phyloP scores from a whole-genome alignment of 2,888 invertebrate species.

The Priocnemis perturbator region DNA sequence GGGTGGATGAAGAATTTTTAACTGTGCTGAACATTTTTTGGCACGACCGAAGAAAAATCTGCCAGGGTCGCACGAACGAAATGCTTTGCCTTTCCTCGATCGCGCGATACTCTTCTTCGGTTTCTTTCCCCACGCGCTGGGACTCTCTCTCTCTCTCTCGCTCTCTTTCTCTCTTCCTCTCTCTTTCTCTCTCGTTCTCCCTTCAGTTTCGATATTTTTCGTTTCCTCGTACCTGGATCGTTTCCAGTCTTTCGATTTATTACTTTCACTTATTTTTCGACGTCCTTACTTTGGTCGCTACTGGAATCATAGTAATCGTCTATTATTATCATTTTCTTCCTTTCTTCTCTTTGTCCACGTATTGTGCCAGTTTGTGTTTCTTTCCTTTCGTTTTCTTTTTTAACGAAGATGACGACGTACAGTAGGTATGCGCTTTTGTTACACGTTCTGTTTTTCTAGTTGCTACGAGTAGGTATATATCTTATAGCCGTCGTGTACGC shows the following conservation, averaged over 20 bases:
- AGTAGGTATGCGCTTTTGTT: constrained; percentile 54
- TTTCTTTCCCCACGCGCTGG: too few species aligned
- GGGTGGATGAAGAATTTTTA: too few species aligned
- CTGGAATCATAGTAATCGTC: too few species aligned
- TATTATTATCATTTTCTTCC: too few species aligned
- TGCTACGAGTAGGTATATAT: constrained; percentile 47
- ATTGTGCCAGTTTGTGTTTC: constrained; percentile 4
- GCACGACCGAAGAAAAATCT: constrained; percentile 3
- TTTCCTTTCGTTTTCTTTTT: constrained; percentile 7
- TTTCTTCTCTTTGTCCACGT: constrained; percentile 6
- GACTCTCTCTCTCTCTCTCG: constrained; percentile 19
- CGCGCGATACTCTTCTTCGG: too few species aligned
- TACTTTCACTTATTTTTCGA: too few species aligned
- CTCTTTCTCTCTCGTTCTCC: too few species aligned
- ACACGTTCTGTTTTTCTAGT: constrained; percentile 32
- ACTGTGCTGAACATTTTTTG: constrained; percentile 18
- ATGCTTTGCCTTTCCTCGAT: not conserved
- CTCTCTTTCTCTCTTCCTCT: too few species aligned
- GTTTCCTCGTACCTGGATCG: too few species aligned
- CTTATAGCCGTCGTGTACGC: constrained; percentile 6
- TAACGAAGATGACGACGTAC: constrained; percentile 22
- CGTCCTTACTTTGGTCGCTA: too few species aligned
- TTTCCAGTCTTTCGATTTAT: too few species aligned
- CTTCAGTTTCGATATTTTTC: constrained; percentile 39
- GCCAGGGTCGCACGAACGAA: too few species aligned